These are phyloP conservation scores for Metacarcinus magister DNA, from an alignment of 2,888 invertebrate species.

Conservation along the genomic window DNA sequence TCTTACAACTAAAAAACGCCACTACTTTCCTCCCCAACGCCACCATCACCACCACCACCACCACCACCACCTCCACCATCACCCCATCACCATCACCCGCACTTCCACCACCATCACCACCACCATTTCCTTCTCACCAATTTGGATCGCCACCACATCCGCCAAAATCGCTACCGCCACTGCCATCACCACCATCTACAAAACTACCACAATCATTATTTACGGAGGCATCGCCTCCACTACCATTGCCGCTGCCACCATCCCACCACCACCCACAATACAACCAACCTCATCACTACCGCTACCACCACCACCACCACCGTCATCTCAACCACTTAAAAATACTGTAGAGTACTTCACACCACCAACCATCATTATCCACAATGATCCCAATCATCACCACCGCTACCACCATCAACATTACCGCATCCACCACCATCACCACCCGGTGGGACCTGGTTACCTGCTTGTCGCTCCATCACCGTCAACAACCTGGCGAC, in stretches of 20 bases:
- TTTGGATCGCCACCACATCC: neutral
- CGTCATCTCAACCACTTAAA: neutral
- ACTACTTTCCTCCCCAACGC: neutral
- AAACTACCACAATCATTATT: neutral
- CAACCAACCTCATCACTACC: neutral
- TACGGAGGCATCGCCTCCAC: neutral
- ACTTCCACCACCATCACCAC: neutral
- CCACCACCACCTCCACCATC: neutral
- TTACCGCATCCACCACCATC: neutral
- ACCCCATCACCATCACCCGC: neutral
- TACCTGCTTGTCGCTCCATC: conserved; percentile 9
- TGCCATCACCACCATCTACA: conserved; percentile 12
- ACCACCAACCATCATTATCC: neutral
- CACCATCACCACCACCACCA: neutral
- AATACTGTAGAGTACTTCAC: too few relatives aligned
- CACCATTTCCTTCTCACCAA: neutral
- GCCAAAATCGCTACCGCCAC: neutral
- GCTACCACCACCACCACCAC: neutral
- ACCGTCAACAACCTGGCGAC: conserved; percentile 21
- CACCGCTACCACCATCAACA: neutral
- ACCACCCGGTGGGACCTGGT: neutral
- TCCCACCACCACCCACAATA: neutral
- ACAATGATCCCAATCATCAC: neutral
- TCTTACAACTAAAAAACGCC: neutral
- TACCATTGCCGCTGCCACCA: neutral